phyloP scores from a whole-genome alignment of 2,113 vertebrate genomes.

The Poecilia latipinna region DNA sequence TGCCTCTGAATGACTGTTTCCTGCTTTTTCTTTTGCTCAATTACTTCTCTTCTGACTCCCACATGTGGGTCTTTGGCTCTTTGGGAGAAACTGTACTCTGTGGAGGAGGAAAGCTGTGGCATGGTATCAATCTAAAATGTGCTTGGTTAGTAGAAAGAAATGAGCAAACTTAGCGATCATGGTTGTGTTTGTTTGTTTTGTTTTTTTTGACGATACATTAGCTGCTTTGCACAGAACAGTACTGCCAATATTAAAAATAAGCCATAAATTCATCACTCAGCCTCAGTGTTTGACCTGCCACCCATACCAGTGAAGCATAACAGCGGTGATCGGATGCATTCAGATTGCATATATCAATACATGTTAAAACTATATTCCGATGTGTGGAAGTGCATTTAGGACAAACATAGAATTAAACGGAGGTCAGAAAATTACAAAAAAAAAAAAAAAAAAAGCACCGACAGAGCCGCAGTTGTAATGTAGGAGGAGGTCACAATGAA shows the following conservation, averaged over 20 bases:
- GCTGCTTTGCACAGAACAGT: slow-evolving; percentile 33
- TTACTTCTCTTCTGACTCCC: slow-evolving; percentile 71
- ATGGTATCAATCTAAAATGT: slow-evolving; percentile 18
- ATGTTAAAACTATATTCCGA: slow-evolving; percentile 20
- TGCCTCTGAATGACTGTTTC: slow-evolving; percentile 61
- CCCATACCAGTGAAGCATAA: slow-evolving; percentile 17
- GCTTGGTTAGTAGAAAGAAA: slow-evolving; percentile 41
- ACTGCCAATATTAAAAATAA: slow-evolving; percentile 38
- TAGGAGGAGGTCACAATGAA: slow-evolving; percentile 51
- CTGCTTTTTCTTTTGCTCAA: slow-evolving; percentile 65
- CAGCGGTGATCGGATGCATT: slow-evolving; percentile 22
- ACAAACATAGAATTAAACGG: slow-evolving; percentile 25
- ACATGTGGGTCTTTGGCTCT: slow-evolving; percentile 66
- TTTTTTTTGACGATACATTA: slow-evolving; percentile 27
- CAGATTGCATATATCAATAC: slow-evolving; percentile 42
- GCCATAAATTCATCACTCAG: slow-evolving; percentile 32
- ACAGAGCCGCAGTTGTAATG: slow-evolving; percentile 47
- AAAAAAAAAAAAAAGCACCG: slow-evolving; percentile 14
- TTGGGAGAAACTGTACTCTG: slow-evolving; percentile 61
- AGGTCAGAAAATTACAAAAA: slow-evolving; percentile 2
- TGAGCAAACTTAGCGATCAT: slow-evolving; percentile 4
- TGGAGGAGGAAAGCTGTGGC: slow-evolving; percentile 53
- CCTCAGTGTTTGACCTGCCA: slow-evolving; percentile 25
- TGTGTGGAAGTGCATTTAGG: slow-evolving; percentile 30
- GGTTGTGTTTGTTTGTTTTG: neutral